phyloP scores from a whole-genome alignment of 2,113 vertebrate species.

The Nothoprocta pentlandii region DNA sequence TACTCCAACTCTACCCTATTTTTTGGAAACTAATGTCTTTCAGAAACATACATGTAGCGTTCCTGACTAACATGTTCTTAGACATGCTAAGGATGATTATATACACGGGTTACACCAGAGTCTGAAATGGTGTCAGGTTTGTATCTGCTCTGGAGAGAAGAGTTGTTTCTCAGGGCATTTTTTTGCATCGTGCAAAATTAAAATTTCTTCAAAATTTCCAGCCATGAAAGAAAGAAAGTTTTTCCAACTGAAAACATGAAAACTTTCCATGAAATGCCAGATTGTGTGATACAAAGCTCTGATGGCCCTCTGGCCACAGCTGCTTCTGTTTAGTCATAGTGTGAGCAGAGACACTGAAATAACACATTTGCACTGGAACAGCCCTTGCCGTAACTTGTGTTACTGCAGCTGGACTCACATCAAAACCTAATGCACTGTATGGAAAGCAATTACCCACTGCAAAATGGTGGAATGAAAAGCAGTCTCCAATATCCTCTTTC shows the following conservation, averaged over 20 bases:
- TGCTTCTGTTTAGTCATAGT: constrained; percentile 85
- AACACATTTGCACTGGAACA: constrained; percentile 76
- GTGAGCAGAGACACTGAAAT: constrained; percentile 73
- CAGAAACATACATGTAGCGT: background rate
- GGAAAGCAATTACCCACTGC: constrained; percentile 74
- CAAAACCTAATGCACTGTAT: constrained; percentile 72
- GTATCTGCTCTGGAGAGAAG: constrained; percentile 18
- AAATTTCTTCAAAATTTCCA: constrained; percentile 69
- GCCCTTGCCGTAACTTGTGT: constrained; percentile 64
- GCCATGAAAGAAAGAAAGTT: constrained; percentile 56
- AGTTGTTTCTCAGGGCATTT: constrained; percentile 41
- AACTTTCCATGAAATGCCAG: constrained; percentile 76
- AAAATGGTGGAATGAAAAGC: constrained; percentile 75
- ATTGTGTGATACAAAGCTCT: constrained; percentile 72
- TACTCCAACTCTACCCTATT: background rate
- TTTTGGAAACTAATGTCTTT: background rate
- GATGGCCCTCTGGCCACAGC: constrained; percentile 80
- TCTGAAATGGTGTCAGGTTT: background rate
- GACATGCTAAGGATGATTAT: background rate
- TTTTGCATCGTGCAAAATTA: constrained; percentile 58
- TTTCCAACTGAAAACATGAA: constrained; percentile 61
- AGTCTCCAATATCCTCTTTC: constrained; percentile 57
- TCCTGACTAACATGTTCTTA: background rate
- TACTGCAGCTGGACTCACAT: constrained; percentile 77
- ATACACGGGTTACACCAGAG: background rate